Evolutionary conservation across 2,797 vertebrate genomes (phyloP).

Genomic region (Macropus fuliginosus): DNA sequence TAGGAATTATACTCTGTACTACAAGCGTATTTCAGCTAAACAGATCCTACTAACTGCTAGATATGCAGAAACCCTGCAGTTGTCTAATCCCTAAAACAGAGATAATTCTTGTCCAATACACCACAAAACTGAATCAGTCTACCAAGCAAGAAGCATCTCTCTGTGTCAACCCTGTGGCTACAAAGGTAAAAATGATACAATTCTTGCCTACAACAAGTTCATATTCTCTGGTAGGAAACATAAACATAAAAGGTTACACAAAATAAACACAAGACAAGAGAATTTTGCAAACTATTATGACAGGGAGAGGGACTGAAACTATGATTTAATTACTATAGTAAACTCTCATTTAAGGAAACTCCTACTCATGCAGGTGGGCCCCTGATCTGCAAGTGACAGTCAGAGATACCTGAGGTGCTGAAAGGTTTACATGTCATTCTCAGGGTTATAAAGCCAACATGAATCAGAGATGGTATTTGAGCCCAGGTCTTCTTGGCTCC

Average conservation of each 20-base stretch:
- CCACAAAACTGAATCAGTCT: background rate
- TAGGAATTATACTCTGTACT: background rate
- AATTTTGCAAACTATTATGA: background rate
- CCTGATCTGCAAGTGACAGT: background rate
- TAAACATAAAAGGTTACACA: background rate
- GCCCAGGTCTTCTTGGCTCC: background rate
- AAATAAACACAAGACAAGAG: background rate
- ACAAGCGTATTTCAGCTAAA: constrained; percentile 27
- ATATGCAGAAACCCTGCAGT: background rate
- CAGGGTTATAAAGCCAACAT: background rate
- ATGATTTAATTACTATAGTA: background rate
- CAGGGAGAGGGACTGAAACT: background rate
- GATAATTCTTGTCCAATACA: background rate
- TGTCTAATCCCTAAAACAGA: background rate
- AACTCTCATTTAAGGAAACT: background rate
- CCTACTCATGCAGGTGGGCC: background rate
- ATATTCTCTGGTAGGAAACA: background rate
- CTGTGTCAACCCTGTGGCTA: background rate
- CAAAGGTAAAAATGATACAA: background rate
- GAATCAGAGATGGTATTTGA: background rate
- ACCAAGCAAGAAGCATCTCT: background rate
- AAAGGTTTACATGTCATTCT: background rate
- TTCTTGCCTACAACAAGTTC: background rate
- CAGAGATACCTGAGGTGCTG: background rate
- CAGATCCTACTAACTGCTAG: background rate